A percentile compares a stretch with the other conserved stretches of the same genome.
Conservation (phyloP, 53 echinoderm and acorn worm species). For the Zoroaster sp. region DNA sequence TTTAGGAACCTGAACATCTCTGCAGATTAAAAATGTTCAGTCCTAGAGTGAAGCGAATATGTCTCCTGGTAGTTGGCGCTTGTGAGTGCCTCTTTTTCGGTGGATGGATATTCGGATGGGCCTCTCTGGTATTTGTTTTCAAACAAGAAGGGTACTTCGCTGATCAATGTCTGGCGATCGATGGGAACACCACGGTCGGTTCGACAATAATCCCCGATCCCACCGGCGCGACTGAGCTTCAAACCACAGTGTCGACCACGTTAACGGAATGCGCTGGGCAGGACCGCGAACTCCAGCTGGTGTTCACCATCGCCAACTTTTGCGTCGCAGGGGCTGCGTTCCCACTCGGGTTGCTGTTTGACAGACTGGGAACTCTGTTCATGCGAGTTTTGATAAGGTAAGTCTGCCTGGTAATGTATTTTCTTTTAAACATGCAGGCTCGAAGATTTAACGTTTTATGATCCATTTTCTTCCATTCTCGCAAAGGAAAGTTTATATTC, state of each 20-base stretch:
- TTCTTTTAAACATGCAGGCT: not conserved
- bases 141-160: constrained; percentile 73
- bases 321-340: constrained; percentile 36
- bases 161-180: constrained; percentile 42
- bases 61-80: constrained; percentile 64
- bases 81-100: constrained; percentile 78
- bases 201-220: not conserved
- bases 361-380: constrained; percentile 56
- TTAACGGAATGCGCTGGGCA: constrained; percentile 38
- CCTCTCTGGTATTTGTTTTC: constrained; percentile 75
- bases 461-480: too few species aligned
- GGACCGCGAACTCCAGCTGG: constrained; percentile 60
- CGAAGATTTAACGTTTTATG: too few species aligned
- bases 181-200: not conserved
- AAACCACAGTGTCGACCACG: not conserved
- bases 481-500: too few species aligned
- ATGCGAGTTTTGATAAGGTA: constrained; percentile 56
- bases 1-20: too few species aligned
- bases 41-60: not conserved
- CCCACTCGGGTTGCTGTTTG: constrained; percentile 60
- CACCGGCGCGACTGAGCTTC: not conserved
- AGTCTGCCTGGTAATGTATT: not conserved
- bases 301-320: constrained; percentile 58
- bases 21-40: not conserved
- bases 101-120: constrained; percentile 89